Conservation (phyloP, 1,140 invertebrate genomes). For the Drosophila equinoxialis region DNA sequence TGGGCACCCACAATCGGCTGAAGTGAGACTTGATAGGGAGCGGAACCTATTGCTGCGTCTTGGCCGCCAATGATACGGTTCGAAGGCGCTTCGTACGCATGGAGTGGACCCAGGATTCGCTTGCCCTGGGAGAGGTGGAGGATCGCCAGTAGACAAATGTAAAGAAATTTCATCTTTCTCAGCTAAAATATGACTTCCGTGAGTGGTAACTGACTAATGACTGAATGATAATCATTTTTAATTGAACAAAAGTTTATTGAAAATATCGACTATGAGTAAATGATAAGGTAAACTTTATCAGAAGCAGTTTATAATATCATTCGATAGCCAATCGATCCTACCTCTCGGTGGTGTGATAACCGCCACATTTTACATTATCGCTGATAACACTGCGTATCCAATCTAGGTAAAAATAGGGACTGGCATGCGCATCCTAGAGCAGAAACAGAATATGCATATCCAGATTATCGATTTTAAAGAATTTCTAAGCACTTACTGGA, state of each 20-base stretch:
- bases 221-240: constrained; percentile 25
- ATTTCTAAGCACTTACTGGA: constrained; percentile 55
- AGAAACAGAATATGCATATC: neutral
- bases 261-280: constrained; percentile 15
- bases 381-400: constrained; percentile 57
- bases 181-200: neutral
- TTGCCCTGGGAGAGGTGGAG: constrained; percentile 29
- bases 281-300: constrained; percentile 37
- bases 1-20: constrained; percentile 54
- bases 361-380: constrained; percentile 42
- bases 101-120: constrained; percentile 5
- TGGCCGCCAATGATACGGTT: constrained; percentile 82
- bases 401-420: constrained; percentile 59
- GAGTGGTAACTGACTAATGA: constrained; percentile 25
- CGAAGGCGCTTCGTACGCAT: neutral
- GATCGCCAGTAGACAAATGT: constrained; percentile 25
- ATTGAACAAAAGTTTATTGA: constrained; percentile 42
- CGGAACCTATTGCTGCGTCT: constrained; percentile 74
- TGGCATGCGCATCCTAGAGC: constrained; percentile 82
- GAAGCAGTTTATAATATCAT: constrained; percentile 24
- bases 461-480: too few relatives aligned
- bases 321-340: constrained; percentile 16
- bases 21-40: constrained; percentile 82
- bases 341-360: constrained; percentile 15
- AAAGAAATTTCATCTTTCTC: constrained; percentile 42